Evolutionary conservation across 1,140 invertebrate genomes (phyloP), one percentile per base, ranked within the genome.

Genomic region (Phortica variegata): DNA sequence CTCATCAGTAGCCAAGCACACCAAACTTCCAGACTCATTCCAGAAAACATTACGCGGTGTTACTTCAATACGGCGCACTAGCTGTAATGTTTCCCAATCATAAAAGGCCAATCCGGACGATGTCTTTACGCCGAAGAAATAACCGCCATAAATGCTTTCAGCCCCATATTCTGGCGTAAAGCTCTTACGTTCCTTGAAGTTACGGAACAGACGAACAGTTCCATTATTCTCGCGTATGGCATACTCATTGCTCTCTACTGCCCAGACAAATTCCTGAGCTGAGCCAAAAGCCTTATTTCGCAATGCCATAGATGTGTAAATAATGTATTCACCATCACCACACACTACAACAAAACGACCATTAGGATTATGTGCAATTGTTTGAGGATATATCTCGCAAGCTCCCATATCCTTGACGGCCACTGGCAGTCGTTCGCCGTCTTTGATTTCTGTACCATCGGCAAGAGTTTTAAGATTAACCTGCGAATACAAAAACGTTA

Each of bases 301-400:
- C 26, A 99, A 79, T 0, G 95, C 96, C 93, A 99, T 97, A 0
- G 97, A 94, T 0, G 97, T 99, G 77, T 99, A 99, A 58, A 99
- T 98, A 12, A 99, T 99, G 75, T 98, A 99, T 76, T 99, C 97
- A 1, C 97, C 97, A 79, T 99, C 97, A 8, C 97, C 97, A 78
- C 97, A 99, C 7, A 99, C 96, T 3, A 98, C 97, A 2, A 99
- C 89, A 79, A 99, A 99, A 38, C 95, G 85, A 34, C 97, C 97
- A 79, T 99, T 99, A 0, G 96, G 94, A 81, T 98, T 99, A 70
- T 99, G 97, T 16, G 92, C 89, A 54, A 99, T 94, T 0, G 91
- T 97, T 75, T 99, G 97, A 0, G 97, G 97, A 77, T 98, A 99
- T 56, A 99, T 97, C 79, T 99, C 97, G 79, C 95, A 99, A 15